phyloP scores from a whole-genome alignment of 2,888 invertebrate species.

The Aphodius granarius region DNA sequence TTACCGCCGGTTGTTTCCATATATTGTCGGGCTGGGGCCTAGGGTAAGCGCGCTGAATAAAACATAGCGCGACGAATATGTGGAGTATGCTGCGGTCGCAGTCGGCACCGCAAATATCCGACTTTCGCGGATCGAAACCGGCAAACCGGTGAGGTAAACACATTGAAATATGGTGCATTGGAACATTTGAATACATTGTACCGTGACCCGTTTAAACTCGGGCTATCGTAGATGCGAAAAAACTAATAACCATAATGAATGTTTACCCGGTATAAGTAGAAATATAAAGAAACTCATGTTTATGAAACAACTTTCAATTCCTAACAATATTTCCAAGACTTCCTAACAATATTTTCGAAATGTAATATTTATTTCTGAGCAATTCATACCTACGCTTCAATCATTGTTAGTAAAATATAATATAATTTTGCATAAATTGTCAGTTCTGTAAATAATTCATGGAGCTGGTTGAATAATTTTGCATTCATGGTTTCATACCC shows the following conservation, averaged over 20 bases:
- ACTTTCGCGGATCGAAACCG: neutral
- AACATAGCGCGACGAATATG: neutral
- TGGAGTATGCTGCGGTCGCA: neutral
- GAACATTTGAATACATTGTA: slow-evolving; percentile 6
- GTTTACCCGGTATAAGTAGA: too few relatives aligned
- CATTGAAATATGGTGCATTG: slow-evolving; percentile 12
- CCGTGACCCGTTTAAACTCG: neutral
- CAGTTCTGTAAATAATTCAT: neutral
- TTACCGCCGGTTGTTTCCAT: slow-evolving; percentile 13
- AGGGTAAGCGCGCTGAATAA: slow-evolving; percentile 3
- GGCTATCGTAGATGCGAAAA: neutral
- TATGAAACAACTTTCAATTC: too few relatives aligned
- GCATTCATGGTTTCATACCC: neutral
- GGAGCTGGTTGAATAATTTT: neutral
- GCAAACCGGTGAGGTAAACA: neutral
- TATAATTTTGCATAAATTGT: neutral
- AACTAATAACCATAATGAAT: too few relatives aligned
- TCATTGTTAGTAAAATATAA: too few relatives aligned
- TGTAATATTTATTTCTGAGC: too few relatives aligned
- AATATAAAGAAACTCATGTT: too few relatives aligned
- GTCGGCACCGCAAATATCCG: neutral
- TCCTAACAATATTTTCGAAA: too few relatives aligned
- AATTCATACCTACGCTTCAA: too few relatives aligned
- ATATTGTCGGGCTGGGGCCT: slow-evolving; percentile 1
- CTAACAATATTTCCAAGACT: too few relatives aligned